Evolutionary conservation across 2,797 vertebrate genomes (phyloP).

Genomic region (Sebastiscus tertius): DNA sequence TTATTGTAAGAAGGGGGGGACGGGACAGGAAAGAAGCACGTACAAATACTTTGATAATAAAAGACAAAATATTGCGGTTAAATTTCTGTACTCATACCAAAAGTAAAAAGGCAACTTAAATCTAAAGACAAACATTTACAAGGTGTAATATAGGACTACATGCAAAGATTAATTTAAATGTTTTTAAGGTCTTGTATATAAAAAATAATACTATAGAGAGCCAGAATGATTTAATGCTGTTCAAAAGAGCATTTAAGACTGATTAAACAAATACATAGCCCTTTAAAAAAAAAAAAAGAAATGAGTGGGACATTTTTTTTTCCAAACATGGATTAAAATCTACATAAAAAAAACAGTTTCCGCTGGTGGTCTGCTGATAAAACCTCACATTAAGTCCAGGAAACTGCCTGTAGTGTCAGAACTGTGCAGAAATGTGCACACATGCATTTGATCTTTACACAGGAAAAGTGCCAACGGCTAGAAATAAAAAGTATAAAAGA

Average conservation of each 20-base stretch:
- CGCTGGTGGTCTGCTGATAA: slow-evolving; percentile 29
- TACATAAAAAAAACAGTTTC: slow-evolving; percentile 32
- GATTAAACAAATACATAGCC: slow-evolving; percentile 73
- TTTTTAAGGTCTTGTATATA: slow-evolving; percentile 78
- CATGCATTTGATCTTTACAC: slow-evolving; percentile 69
- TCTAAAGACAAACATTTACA: slow-evolving; percentile 77
- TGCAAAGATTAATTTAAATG: slow-evolving; percentile 83
- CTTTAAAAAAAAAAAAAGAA: slow-evolving; percentile 53
- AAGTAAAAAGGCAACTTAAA: slow-evolving; percentile 74
- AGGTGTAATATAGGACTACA: slow-evolving; percentile 80
- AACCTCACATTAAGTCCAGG: slow-evolving; percentile 37
- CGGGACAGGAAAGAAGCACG: slow-evolving; percentile 60
- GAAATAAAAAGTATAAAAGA: slow-evolving; percentile 39
- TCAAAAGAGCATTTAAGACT: slow-evolving; percentile 70
- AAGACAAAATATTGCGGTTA: slow-evolving; percentile 78
- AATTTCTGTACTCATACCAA: slow-evolving; percentile 71
- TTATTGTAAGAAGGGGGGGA: slow-evolving; percentile 77
- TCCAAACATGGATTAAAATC: slow-evolving; percentile 36
- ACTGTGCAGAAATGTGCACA: slow-evolving; percentile 62
- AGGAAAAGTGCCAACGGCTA: slow-evolving; percentile 68
- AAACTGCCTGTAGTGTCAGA: slow-evolving; percentile 78
- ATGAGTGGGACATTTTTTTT: slow-evolving; percentile 46
- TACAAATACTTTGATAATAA: slow-evolving; percentile 80
- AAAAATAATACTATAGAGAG: slow-evolving; percentile 82
- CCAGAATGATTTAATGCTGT: slow-evolving; percentile 65